phyloP scores from a whole-genome alignment of 2,888 invertebrate genomes.

The Clitarchus hookeri region DNA sequence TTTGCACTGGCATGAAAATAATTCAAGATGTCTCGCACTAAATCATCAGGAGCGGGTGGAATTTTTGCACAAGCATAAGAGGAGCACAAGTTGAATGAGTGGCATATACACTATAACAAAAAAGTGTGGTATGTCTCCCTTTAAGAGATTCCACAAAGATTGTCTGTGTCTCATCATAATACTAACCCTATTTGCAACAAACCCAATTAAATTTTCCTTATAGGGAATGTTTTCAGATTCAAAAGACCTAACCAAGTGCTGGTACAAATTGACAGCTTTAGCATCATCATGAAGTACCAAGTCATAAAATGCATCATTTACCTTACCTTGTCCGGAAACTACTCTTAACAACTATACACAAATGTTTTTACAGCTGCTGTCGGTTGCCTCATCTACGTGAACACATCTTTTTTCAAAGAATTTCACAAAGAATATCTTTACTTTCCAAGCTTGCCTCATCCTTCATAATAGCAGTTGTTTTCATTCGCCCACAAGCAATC shows the following conservation, averaged over 20 bases:
- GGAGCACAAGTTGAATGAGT: slow-evolving; percentile 38
- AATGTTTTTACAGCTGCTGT: slow-evolving; percentile 45
- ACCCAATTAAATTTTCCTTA: slow-evolving; percentile 49
- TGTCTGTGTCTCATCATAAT: slow-evolving; percentile 49
- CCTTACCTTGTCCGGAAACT: neutral
- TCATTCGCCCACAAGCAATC: too few relatives aligned
- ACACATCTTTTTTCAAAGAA: slow-evolving; percentile 41
- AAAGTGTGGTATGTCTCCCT: slow-evolving; percentile 48
- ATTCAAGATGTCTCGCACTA: slow-evolving; percentile 47
- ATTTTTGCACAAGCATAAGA: slow-evolving; percentile 48
- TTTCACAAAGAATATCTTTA: slow-evolving; percentile 39
- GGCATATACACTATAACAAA: slow-evolving; percentile 52
- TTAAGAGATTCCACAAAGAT: slow-evolving; percentile 48
- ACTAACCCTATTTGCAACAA: slow-evolving; percentile 52
- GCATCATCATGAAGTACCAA: slow-evolving; percentile 43
- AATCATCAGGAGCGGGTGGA: slow-evolving; percentile 48
- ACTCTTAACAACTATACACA: slow-evolving; percentile 45
- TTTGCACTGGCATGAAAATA: slow-evolving; percentile 49
- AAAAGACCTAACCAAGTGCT: slow-evolving; percentile 43
- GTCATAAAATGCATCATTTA: slow-evolving; percentile 42
- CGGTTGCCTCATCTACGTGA: slow-evolving; percentile 48
- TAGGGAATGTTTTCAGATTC: slow-evolving; percentile 46
- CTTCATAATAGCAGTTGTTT: too few relatives aligned
- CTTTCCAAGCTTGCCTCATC: slow-evolving; percentile 38
- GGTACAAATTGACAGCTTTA: slow-evolving; percentile 37